Evolutionary conservation across 2,113 vertebrate genomes (phyloP).

Genomic region (Pelodiscus sinensis): DNA sequence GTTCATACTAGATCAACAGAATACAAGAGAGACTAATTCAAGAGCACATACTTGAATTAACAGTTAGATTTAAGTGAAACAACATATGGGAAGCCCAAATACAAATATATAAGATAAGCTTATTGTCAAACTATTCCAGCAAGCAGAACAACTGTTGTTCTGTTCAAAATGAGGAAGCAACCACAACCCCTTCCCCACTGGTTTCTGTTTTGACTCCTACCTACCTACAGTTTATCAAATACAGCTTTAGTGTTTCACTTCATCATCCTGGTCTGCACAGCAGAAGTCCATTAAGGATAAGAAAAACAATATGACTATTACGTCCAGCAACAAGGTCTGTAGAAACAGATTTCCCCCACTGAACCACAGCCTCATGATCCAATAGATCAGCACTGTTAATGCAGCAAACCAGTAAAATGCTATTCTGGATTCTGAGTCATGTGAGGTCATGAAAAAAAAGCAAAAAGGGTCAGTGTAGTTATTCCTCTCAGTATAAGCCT

Average conservation of each 20-base stretch:
- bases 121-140: too few relatives aligned
- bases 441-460: not conserved
- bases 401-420: not conserved
- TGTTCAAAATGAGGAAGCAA: too few relatives aligned
- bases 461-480: not conserved
- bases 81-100: too few relatives aligned
- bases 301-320: not conserved
- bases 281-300: not conserved
- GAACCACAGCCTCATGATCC: not conserved
- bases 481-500: not conserved
- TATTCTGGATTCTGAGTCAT: not conserved
- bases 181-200: too few relatives aligned
- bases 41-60: too few relatives aligned
- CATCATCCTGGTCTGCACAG: not conserved
- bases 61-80: too few relatives aligned
- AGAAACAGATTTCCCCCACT: slow-evolving; percentile 38
- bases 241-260: not conserved
- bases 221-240: not conserved
- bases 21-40: not conserved
- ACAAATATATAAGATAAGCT: too few relatives aligned
- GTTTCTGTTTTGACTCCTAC: not conserved
- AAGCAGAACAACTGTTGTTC: too few relatives aligned
- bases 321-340: not conserved
- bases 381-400: not conserved
- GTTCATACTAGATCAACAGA: not conserved